phyloP scores from a whole-genome alignment of 2,113 vertebrate species.

The Carollia perspicillata region DNA sequence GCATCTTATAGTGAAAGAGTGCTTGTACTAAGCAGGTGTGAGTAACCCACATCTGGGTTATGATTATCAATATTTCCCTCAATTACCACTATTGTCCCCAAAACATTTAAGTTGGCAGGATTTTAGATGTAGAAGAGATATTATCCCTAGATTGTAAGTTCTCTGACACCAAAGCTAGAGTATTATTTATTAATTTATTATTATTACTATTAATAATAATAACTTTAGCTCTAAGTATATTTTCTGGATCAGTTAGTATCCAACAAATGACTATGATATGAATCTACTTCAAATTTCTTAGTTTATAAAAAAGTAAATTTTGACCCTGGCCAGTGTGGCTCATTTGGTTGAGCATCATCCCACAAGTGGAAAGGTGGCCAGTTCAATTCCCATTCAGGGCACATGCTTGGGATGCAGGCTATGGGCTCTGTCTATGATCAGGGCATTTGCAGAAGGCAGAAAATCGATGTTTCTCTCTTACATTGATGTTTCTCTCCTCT shows the following conservation, averaged over 20 bases:
- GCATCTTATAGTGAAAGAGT: neutral
- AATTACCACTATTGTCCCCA: neutral
- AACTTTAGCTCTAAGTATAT: neutral
- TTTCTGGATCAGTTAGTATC: neutral
- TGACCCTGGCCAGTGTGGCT: too few relatives aligned
- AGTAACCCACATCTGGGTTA: fast-evolving
- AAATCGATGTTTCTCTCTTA: too few relatives aligned
- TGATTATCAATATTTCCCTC: neutral
- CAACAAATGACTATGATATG: neutral
- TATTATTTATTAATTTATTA: neutral
- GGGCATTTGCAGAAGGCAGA: too few relatives aligned
- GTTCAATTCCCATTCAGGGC: too few relatives aligned
- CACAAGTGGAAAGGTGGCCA: too few relatives aligned
- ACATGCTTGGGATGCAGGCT: too few relatives aligned
- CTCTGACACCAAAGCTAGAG: neutral
- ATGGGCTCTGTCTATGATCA: too few relatives aligned
- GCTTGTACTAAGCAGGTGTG: neutral
- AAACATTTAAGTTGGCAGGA: neutral
- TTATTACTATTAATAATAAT: neutral
- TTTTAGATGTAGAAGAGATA: neutral
- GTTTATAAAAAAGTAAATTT: neutral
- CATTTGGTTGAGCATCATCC: too few relatives aligned
- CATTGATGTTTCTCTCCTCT: too few relatives aligned
- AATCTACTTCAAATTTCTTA: neutral
- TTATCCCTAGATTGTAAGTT: neutral